Evolutionary conservation across 2,797 vertebrate genomes (phyloP), one percentile per base, ranked within the genome.

Genomic region (Lutjanus argentimaculatus): DNA sequence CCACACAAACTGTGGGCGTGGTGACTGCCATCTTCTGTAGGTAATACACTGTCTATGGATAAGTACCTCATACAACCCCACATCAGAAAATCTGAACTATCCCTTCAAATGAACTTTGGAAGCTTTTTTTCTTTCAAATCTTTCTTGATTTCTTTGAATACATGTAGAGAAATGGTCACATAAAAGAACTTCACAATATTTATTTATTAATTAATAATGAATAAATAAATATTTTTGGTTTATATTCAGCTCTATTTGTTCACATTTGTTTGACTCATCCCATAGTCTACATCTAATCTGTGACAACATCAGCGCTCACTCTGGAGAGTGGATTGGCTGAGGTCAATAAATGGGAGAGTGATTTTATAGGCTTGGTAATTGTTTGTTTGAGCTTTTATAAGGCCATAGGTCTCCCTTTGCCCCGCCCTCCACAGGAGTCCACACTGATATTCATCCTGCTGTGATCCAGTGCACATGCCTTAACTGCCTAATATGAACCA

Each of bases 351-450:
- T 25, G 8, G 16, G 22, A 22, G 57, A 72, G 25, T 80, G 7
- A 66, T 25, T 82, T 85, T 75, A 80, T 51, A 10, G 55, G 57
- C 57, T 70, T 67, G 57, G 75, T 11, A 82, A 52, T 51, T 49
- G 62, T 82, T 83, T 68, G 82, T 86, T 77, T 58, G 61, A 63
- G 11, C 43, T 79, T 84, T 87, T 64, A 83, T 67, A 75, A 45
- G 22, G 7, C 58, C 52, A 56, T 30, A 76, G 21, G 1, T 75
- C 63, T 57, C 0, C 49, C 14, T 51, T 69, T 55, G 71, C 30
- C 8, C 61, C n/a, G 46, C 56, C 57, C 52, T 63, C 40, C 19
- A 68, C 70, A 57, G 25, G 6, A 79, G 21, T 64, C 67, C 59
- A 42, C 11, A 11, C 49, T 82, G 68, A 70, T 67, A 21, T 62